Conservation (phyloP, 2,797 vertebrate species). For the Fistularia tabacaria region DNA sequence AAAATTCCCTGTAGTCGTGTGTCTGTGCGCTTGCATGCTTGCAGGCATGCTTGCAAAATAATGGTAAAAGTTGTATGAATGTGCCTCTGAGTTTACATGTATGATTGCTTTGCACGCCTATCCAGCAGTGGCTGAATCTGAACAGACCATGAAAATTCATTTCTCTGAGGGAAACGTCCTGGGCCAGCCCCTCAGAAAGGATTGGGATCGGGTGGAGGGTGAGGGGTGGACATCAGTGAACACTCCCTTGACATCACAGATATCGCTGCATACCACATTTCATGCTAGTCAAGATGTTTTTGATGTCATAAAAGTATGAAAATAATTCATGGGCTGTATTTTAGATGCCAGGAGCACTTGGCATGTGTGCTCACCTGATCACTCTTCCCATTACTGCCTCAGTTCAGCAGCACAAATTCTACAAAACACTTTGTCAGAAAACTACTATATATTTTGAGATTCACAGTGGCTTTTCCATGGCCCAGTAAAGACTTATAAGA, state of each 20-base stretch:
- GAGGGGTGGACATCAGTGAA: slow-evolving; percentile 20
- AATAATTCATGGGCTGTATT: slow-evolving; percentile 26
- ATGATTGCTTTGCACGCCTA: slow-evolving; percentile 48
- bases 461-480: too few relatives aligned
- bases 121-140: slow-evolving; percentile 40
- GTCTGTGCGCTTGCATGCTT: neutral
- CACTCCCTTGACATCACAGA: slow-evolving; percentile 25
- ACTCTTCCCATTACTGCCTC: too few relatives aligned
- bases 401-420: too few relatives aligned
- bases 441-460: too few relatives aligned
- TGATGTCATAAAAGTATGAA: slow-evolving; percentile 42
- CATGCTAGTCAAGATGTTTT: slow-evolving; percentile 31
- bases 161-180: slow-evolving; percentile 57
- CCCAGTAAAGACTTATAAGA: too few relatives aligned
- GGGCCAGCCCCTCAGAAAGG: slow-evolving; percentile 59
- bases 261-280: slow-evolving; percentile 40
- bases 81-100: slow-evolving; percentile 35
- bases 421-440: too few relatives aligned
- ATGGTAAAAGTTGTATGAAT: slow-evolving; percentile 28
- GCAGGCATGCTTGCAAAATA: slow-evolving; percentile 9
- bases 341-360: slow-evolving; percentile 12
- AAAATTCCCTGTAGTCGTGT: too few relatives aligned
- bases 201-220: slow-evolving; percentile 10
- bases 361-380: slow-evolving; percentile 7
- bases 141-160: slow-evolving; percentile 59